Evolutionary conservation across 2,797 vertebrate species (phyloP).

Genomic region (Oreochromis grahami): DNA sequence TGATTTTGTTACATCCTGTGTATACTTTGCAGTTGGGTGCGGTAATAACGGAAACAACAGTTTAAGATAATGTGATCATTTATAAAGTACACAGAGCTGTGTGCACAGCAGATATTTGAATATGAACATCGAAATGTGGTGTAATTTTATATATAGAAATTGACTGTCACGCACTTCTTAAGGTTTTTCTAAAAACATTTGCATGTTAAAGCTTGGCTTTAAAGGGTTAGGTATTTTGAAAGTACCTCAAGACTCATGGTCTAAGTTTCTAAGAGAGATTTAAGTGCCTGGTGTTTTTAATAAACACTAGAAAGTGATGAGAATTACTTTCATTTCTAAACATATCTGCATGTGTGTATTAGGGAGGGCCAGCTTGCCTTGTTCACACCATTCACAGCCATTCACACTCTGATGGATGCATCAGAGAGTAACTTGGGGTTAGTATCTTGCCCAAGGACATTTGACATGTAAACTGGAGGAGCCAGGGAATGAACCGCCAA

Average conservation of each 20-base stretch:
- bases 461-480: too few relatives aligned
- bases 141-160: background rate
- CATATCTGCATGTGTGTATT: background rate
- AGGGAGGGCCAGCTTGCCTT: background rate
- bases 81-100: background rate
- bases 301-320: background rate
- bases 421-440: too few relatives aligned
- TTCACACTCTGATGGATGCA: accelerated
- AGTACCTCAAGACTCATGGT: background rate
- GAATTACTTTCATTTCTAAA: background rate
- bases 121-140: background rate
- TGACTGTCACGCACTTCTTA: accelerated
- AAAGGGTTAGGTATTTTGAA: background rate
- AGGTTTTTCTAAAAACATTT: background rate
- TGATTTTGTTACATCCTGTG: background rate
- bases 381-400: accelerated
- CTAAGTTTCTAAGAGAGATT: background rate
- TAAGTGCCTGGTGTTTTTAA: background rate
- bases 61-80: background rate
- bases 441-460: too few relatives aligned
- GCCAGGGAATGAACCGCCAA: too few relatives aligned
- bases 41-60: background rate
- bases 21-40: background rate
- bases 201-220: background rate
- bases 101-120: background rate